Evolutionary conservation across 2,797 vertebrate genomes (phyloP).

Genomic region (Nannoperca australis): DNA sequence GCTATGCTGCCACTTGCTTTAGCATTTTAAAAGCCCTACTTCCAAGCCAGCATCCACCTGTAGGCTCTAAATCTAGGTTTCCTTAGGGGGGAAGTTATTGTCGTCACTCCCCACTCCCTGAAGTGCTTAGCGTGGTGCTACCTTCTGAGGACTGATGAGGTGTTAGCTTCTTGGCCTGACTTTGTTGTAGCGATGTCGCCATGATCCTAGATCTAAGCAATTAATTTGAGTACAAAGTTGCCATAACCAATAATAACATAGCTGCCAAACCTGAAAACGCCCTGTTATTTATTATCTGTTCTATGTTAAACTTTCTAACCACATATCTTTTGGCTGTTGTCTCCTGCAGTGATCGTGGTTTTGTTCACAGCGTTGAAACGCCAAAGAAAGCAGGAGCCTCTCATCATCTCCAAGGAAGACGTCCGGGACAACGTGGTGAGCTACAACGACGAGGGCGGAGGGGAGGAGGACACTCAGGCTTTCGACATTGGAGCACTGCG

Average conservation of each 20-base stretch:
- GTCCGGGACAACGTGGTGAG: constrained; percentile 96
- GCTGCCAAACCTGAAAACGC: not conserved
- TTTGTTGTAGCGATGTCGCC: not conserved
- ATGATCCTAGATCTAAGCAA: not conserved
- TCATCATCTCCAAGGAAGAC: constrained; percentile 97
- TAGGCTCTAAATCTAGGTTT: not conserved
- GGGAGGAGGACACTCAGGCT: constrained; percentile 96
- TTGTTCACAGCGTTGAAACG: constrained; percentile 91
- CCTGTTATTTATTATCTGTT: not conserved
- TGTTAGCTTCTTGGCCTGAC: not conserved
- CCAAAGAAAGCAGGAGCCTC: constrained; percentile 93
- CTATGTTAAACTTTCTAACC: not conserved
- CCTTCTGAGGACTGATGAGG: not conserved
- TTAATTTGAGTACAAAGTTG: not conserved
- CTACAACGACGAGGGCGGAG: constrained; percentile 95
- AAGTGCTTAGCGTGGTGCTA: not conserved
- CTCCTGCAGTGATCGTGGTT: constrained; percentile 90
- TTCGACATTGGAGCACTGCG: constrained; percentile 94
- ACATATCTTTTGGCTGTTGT: not conserved
- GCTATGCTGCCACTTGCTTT: not conserved
- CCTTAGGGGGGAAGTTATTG: not conserved
- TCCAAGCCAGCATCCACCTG: not conserved
- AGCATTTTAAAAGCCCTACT: constrained; percentile 6
- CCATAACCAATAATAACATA: not conserved
- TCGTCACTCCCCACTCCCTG: not conserved